Conservation (phyloP, 2,888 invertebrate genomes). For the Agrochola lota region DNA sequence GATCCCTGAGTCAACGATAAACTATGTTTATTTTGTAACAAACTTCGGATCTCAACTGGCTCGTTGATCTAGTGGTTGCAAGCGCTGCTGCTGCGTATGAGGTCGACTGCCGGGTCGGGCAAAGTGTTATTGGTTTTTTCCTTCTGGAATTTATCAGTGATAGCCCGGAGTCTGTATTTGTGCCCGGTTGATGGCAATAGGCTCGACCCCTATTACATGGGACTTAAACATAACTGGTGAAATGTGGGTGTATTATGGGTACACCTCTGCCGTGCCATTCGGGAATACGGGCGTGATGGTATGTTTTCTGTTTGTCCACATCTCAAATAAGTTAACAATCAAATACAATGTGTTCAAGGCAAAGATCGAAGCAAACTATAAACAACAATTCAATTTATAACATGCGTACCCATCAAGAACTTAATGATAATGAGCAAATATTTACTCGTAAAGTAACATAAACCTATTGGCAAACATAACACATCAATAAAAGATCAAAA, state of each 20-base stretch:
- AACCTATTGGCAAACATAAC: constrained; percentile 12
- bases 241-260: neutral
- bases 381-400: constrained; percentile 12
- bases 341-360: constrained; percentile 6
- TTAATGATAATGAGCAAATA: constrained; percentile 39
- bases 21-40: neutral
- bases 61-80: no score
- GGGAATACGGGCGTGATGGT: no score
- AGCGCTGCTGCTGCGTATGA: no score
- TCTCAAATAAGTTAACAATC: neutral
- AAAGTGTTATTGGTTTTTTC: no score
- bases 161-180: no score
- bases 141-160: no score
- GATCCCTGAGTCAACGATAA: neutral
- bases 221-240: no score
- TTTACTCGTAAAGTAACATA: constrained; percentile 38
- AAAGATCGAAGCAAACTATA: constrained; percentile 15
- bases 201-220: no score
- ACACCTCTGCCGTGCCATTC: no score
- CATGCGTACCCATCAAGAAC: constrained; percentile 3
- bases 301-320: neutral
- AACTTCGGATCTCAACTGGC: neutral
- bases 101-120: no score
- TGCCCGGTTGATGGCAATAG: no score
- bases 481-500: constrained; percentile 28